Evolutionary conservation across 1,140 invertebrate species (phyloP).

Genomic region (Lepidurus couesii): DNA sequence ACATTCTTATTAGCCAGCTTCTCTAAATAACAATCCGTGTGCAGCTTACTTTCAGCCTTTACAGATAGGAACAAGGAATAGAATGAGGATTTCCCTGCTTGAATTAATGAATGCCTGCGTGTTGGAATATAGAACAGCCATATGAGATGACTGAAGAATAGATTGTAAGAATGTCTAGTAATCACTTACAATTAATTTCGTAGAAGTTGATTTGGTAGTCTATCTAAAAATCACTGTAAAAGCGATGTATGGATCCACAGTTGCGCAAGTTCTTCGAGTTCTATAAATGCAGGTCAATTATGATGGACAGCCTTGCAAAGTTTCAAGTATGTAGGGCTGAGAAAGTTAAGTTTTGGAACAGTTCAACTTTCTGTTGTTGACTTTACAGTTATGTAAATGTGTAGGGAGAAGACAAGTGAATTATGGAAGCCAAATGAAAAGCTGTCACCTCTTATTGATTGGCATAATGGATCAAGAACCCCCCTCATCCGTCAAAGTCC

Average conservation of each 20-base stretch:
- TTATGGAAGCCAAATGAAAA: conserved; percentile 10
- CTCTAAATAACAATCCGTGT: neutral
- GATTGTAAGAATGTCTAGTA: too few relatives aligned
- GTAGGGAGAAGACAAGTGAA: conserved; percentile 7
- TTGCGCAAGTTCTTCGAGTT: too few relatives aligned
- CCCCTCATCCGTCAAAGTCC: neutral
- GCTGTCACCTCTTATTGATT: conserved; percentile 8
- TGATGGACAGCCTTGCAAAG: neutral
- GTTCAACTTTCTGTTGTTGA: neutral
- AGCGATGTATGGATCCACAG: too few relatives aligned
- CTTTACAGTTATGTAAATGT: neutral
- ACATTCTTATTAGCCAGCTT: neutral
- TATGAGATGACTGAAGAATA: too few relatives aligned
- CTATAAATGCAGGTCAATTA: too few relatives aligned
- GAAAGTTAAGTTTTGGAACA: neutral
- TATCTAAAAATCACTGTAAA: neutral
- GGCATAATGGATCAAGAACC: conserved; percentile 15
- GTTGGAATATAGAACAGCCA: neutral
- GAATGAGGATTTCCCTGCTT: neutral
- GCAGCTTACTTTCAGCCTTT: neutral
- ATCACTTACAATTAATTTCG: too few relatives aligned
- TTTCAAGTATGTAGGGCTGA: neutral
- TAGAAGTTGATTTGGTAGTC: neutral
- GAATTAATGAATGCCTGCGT: conserved; percentile 14
- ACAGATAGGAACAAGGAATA: neutral